phyloP scores from a whole-genome alignment of 1,140 invertebrate species.

The Monomorium pharaonis region DNA sequence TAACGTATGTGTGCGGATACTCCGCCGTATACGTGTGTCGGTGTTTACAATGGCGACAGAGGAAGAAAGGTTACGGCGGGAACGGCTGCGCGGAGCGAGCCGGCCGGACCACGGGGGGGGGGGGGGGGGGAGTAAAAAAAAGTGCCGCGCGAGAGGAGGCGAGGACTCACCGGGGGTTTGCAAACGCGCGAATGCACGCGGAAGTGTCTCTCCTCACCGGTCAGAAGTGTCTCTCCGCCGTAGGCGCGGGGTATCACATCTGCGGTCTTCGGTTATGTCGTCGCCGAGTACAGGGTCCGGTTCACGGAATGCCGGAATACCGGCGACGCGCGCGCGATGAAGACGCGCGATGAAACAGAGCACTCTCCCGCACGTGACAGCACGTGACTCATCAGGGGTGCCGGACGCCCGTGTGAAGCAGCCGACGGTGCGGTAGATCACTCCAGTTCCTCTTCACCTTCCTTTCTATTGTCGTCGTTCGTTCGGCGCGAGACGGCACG shows the following conservation, averaged over 20 bases:
- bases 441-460: background rate
- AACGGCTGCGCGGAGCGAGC: slow-evolving; percentile 16
- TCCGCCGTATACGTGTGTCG: slow-evolving; percentile 8
- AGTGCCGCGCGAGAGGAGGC: too few species aligned
- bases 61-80: slow-evolving; percentile 73
- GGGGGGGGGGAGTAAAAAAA: too few species aligned
- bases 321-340: background rate
- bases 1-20: background rate
- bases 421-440: too few species aligned
- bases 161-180: too few species aligned
- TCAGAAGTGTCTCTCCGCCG: background rate
- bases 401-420: too few species aligned
- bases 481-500: background rate
- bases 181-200: too few species aligned
- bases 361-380: background rate
- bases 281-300: too few species aligned
- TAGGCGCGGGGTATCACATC: background rate
- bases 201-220: too few species aligned
- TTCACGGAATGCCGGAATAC: too few species aligned
- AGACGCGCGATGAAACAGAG: background rate
- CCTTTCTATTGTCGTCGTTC: background rate
- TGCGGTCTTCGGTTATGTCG: background rate
- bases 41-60: slow-evolving; percentile 61
- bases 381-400: background rate
- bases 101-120: background rate